phyloP scores from a whole-genome alignment of 2,113 vertebrate genomes.

The Melanocharis versteri region DNA sequence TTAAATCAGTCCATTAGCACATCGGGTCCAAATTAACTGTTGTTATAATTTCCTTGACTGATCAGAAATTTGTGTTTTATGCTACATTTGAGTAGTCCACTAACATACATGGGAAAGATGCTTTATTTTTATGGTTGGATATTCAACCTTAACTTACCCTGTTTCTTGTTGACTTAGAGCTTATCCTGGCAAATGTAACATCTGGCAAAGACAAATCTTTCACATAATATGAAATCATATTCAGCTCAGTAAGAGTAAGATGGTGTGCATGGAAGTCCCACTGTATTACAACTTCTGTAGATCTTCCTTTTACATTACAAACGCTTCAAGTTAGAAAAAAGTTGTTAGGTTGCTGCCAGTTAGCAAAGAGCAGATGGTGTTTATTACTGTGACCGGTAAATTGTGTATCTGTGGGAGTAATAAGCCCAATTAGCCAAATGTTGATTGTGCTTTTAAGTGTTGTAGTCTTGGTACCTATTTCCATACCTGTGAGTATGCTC shows the following conservation, averaged over 20 bases:
- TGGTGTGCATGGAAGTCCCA: background rate
- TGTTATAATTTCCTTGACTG: background rate
- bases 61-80: background rate
- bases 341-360: slow-evolving; percentile 1
- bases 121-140: background rate
- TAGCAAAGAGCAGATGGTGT: slow-evolving; percentile 54
- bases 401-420: slow-evolving; percentile 29
- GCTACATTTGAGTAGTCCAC: background rate
- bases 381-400: slow-evolving; percentile 28
- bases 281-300: background rate
- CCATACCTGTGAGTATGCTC: slow-evolving; percentile 3
- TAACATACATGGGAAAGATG: background rate
- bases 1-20: background rate
- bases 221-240: background rate
- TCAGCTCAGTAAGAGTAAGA: background rate
- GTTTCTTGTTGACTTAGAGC: background rate
- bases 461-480: background rate
- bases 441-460: slow-evolving; percentile 27
- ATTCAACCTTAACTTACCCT: background rate
- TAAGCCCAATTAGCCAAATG: slow-evolving; percentile 40
- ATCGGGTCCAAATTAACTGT: background rate
- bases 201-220: background rate
- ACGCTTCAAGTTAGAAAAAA: background rate
- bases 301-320: background rate
- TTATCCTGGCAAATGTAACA: background rate